These are phyloP conservation scores for Mionectes macconnelli DNA, from an alignment of 2,113 vertebrate species.

Conservation along the genomic window DNA sequence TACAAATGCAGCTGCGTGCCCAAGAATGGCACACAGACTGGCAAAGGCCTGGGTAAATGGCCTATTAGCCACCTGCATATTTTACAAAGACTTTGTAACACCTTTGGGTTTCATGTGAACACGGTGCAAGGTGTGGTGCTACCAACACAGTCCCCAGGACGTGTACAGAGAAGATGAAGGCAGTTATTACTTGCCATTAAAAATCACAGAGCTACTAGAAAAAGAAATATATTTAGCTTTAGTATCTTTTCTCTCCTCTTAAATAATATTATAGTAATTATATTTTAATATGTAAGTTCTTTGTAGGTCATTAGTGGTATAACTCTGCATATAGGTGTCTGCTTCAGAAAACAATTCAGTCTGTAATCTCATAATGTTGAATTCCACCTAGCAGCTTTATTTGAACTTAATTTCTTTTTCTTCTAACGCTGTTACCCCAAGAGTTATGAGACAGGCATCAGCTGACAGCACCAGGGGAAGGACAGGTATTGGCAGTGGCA, in stretches of 20 bases:
- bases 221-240: background rate
- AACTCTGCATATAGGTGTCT: constrained; percentile 8
- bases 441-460: constrained; percentile 66
- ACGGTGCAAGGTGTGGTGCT: background rate
- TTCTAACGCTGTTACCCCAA: constrained; percentile 51
- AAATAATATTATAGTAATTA: constrained; percentile 13
- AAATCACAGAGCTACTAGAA: background rate
- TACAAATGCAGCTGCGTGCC: background rate
- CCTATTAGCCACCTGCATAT: fast-evolving
- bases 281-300: constrained; percentile 27
- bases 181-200: background rate
- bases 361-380: constrained; percentile 33
- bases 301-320: constrained; percentile 3
- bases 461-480: constrained; percentile 57
- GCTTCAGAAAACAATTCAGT: background rate
- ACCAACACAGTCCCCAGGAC: background rate
- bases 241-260: background rate
- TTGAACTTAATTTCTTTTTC: constrained; percentile 70
- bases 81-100: background rate
- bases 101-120: background rate
- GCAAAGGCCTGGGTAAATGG: background rate
- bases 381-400: constrained; percentile 72
- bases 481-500: constrained; percentile 61
- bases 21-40: background rate
- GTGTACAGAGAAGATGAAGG: background rate